Conservation (phyloP, 2,797 vertebrate species). For the Somateria mollissima region DNA sequence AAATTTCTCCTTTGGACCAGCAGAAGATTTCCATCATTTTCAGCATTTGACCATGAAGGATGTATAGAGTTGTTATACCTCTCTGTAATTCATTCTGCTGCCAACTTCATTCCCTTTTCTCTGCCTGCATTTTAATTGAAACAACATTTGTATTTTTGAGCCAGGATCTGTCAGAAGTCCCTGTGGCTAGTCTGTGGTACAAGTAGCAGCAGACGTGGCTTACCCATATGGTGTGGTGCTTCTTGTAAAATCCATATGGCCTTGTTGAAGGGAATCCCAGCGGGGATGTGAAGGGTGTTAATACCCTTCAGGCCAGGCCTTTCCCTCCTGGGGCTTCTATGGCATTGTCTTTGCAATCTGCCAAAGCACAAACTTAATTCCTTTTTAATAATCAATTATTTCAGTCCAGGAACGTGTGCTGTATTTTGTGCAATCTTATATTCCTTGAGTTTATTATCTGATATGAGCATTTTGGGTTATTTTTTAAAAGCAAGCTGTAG, state of each 20-base stretch:
- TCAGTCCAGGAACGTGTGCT: slow-evolving; percentile 81
- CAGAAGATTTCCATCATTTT: slow-evolving; percentile 48
- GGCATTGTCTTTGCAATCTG: slow-evolving; percentile 96
- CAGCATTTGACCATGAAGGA: slow-evolving; percentile 59
- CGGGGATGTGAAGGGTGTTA: slow-evolving; percentile 93
- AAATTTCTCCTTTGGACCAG: slow-evolving; percentile 52
- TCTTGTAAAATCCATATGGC: slow-evolving; percentile 98
- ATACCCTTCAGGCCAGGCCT: slow-evolving; percentile 92
- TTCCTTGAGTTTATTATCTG: slow-evolving; percentile 29
- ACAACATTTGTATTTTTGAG: slow-evolving; percentile 88
- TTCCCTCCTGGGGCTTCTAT: slow-evolving; percentile 88
- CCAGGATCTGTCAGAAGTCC: slow-evolving; percentile 87
- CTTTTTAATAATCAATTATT: slow-evolving; percentile 95
- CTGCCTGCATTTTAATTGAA: slow-evolving; percentile 86
- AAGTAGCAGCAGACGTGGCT: slow-evolving; percentile 85
- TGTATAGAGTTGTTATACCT: slow-evolving; percentile 72
- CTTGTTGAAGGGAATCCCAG: slow-evolving; percentile 90
- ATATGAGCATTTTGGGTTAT: neutral
- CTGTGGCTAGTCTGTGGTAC: slow-evolving; percentile 87
- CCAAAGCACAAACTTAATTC: slow-evolving; percentile 86
- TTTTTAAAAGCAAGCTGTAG: neutral
- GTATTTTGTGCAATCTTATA: slow-evolving; percentile 52
- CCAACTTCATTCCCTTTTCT: slow-evolving; percentile 80
- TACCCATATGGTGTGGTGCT: slow-evolving; percentile 92
- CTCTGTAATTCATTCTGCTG: slow-evolving; percentile 76